Conservation (phyloP, 2,797 vertebrate genomes). For the Poecilia picta region DNA sequence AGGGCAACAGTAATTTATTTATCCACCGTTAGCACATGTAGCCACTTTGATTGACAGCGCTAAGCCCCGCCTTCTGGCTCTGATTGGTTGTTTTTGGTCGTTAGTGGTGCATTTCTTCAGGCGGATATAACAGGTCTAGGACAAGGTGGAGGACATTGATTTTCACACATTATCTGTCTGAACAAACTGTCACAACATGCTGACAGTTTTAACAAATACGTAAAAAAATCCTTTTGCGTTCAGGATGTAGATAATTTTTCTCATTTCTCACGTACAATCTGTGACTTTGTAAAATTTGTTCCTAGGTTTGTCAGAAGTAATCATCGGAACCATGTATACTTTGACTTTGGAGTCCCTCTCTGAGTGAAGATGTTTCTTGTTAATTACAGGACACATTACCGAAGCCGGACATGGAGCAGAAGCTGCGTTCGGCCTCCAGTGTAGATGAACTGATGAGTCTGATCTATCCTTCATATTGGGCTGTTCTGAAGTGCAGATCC, state of each 20-base stretch:
- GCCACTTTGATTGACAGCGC: too few relatives aligned
- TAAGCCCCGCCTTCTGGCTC: too few relatives aligned
- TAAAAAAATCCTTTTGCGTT: too few relatives aligned
- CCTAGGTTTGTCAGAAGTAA: neutral
- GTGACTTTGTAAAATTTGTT: neutral
- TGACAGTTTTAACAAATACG: too few relatives aligned
- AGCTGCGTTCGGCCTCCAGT: slow-evolving; percentile 90
- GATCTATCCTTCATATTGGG: slow-evolving; percentile 94
- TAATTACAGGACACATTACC: slow-evolving; percentile 79
- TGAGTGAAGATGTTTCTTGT: slow-evolving; percentile 59
- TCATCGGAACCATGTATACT: neutral
- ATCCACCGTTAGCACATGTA: too few relatives aligned
- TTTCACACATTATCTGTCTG: too few relatives aligned
- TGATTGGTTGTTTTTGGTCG: too few relatives aligned
- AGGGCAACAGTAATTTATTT: neutral
- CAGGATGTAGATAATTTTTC: neutral
- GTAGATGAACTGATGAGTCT: slow-evolving; percentile 96
- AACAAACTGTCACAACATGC: too few relatives aligned
- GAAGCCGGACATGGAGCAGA: slow-evolving; percentile 89
- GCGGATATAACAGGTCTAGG: too few relatives aligned
- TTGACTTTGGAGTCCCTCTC: neutral
- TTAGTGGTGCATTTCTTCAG: too few relatives aligned
- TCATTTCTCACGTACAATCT: neutral
- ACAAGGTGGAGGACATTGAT: too few relatives aligned
- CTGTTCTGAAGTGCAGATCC: slow-evolving; percentile 91